Conservation (phyloP, 2,797 vertebrate genomes). For the Morus bassanus region DNA sequence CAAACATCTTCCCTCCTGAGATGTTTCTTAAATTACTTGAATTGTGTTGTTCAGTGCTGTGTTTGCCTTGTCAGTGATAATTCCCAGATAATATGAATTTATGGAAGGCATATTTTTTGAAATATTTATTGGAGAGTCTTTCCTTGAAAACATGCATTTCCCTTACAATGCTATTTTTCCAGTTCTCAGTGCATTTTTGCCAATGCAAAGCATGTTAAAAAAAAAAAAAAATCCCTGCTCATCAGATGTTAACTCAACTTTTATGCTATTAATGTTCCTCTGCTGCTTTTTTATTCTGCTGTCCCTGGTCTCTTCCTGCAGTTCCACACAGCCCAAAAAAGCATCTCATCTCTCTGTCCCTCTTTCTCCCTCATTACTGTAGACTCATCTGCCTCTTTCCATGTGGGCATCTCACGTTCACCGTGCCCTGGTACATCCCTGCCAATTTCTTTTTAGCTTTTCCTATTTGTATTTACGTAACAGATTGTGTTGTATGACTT, state of each 20-base stretch:
- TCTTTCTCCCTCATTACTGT: neutral
- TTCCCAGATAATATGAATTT: neutral
- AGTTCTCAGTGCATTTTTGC: neutral
- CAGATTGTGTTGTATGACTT: neutral
- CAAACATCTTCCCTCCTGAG: slow-evolving; percentile 21
- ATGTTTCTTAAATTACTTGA: neutral
- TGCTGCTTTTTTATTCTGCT: neutral
- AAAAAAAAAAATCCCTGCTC: neutral
- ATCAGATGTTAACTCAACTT: neutral
- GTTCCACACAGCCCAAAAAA: neutral
- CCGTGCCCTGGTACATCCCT: neutral
- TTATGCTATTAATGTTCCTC: neutral
- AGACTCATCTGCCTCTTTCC: neutral
- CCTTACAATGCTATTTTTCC: rapidly evolving
- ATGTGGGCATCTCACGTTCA: neutral
- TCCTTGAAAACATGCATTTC: neutral
- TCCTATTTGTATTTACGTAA: rapidly evolving
- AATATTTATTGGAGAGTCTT: neutral
- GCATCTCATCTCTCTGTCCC: neutral
- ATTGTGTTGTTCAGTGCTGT: slow-evolving; percentile 1
- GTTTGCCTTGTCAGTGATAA: slow-evolving; percentile 28
- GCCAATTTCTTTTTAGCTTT: neutral
- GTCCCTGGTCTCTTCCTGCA: neutral
- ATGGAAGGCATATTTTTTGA: neutral
- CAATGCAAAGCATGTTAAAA: neutral